Percentiles rank a stretch among this genome's conserved stretches.
Conservation (phyloP, 23 tunicate genomes). For the Oikopleura albicans region DNA sequence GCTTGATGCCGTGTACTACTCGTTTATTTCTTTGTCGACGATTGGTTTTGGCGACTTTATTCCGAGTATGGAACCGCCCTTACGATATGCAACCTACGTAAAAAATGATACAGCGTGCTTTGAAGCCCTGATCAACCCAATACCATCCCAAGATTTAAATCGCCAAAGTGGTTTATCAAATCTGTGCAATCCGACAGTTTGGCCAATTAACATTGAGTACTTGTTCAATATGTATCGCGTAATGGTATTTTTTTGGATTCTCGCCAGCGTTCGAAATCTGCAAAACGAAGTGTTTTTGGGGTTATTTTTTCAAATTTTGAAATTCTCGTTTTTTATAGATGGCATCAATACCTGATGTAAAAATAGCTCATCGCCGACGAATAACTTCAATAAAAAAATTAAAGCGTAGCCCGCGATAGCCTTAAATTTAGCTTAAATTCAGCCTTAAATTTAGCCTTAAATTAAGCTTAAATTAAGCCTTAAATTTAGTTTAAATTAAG, state of each 20-base stretch:
- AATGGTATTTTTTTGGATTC: slow-evolving; percentile 2
- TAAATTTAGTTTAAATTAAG: no score
- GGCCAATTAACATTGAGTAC: background rate
- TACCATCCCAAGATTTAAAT: background rate
- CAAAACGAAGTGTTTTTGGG: no score
- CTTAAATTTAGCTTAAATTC: no score
- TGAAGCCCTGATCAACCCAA: slow-evolving; percentile 8
- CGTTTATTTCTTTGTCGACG: slow-evolving; percentile 5
- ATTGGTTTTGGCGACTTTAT: slow-evolving; percentile 16
- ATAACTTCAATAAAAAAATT: no score
- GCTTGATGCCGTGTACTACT: background rate
- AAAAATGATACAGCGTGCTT: slow-evolving; percentile 4
- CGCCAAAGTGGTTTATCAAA: background rate
- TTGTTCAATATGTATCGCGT: background rate
- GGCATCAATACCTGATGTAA: no score
- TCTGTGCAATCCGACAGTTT: background rate
- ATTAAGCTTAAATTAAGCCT: no score
- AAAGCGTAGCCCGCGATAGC: no score
- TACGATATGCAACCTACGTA: background rate
- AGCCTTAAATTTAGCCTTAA: no score
- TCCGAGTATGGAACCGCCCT: slow-evolving; percentile 9
- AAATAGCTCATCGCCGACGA: no score
- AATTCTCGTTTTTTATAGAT: no score
- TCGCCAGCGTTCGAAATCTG: background rate
- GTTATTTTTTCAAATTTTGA: no score